Base-by-base conservation (phyloP, 2,113 vertebrate genomes). In the Mionectes macconnelli region DNA sequence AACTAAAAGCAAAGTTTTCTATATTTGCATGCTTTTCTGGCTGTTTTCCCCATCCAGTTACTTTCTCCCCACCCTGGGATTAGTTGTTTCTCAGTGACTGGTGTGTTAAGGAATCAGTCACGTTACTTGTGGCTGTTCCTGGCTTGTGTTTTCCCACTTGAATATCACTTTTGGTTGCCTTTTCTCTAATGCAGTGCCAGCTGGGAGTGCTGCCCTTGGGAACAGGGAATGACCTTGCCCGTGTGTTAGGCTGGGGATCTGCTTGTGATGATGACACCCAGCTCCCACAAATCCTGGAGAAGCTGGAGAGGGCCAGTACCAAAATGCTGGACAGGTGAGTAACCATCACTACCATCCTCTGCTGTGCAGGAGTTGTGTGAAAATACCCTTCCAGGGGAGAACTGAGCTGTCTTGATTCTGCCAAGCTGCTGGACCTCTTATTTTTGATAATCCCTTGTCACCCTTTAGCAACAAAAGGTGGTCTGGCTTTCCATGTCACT, bases 241-340 rank as follows among this genome's bases (percentile, higher is more conserved):
- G 99, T 7, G 99, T 99, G 40, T 97, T 99, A 50, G 99, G 99
- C 47, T 99, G 99, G 99, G 99, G 99, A 4, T 99, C 99, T 3
- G 99, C 99, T 74, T 99, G 99, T 33, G 99, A 99, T 4, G 99
- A 99, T 5, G 99, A 99, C 92, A 98, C 99, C 0, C 99, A 99
- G 95, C 98, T 99, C 53, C 99, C 99, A 0, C 99, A 99, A 97
- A 99, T 99, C 84, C 97, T 99, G 96, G 99, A 99, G 94, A 99
- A 99, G 92, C 98, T 99, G 96, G 99, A 99, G 96, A 98, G 99
- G 89, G 99, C 99, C 92, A 99, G 99, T 96, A 99, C 99, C 74
- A 99, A 99, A 98, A 99, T 99, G 99, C 89, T 99, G 72, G 99
- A 99, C 98, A 98, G 99, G 99, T 99, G 85, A 95, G 92, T 74